Evolutionary conservation across 2,888 invertebrate genomes (phyloP), one percentile per base, ranked within the genome.

Genomic region (Chrysina gloriosa): DNA sequence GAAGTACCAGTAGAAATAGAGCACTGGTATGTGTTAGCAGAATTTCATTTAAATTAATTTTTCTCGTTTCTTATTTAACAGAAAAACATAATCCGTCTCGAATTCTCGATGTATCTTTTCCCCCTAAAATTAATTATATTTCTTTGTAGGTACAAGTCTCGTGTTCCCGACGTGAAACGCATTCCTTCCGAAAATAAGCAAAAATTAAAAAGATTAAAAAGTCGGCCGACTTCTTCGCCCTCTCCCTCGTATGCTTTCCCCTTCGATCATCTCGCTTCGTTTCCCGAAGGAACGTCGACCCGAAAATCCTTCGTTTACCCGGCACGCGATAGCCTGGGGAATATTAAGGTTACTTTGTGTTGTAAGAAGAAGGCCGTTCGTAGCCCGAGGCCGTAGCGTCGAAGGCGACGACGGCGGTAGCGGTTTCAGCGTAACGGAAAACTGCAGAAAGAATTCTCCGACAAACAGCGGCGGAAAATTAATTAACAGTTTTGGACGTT

Each of bases 401-500:
- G 52, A 52, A 19, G 19, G 16, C 5, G 16, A 16, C n/a, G 29
- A 31, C 29, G 29, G 11, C 16, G 29, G 29, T 19, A 11, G 31
- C 19, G 50, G 50, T 29, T 27, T 50, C 50, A 16, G 14, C n/a
- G n/a, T 31, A 52, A 52, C 45, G 19, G 31, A 52, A 52, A 52
- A 52, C 19, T 52, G 52, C 25, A 63, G 47, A 58, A 45, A 45
- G 45, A 45, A 61, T 47, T 47, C 52, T 52, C 39, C 39, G 16
- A 65, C 52, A 36, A 42, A 65, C 42, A 65, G 50, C 52, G 52
- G 39, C 67, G 69, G 65, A 67, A 67, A 67, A 70, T 70, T 70
- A 70, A 69, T 69, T 61, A 48, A 61, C 65, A 67, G 69, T 69
- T 70, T 69, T 70, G 50, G 58, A 65, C 64, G 63, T 64, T 70